A percentile compares a stretch with the other conserved stretches of the same genome.
phyloP scores from a whole-genome alignment of 1,140 invertebrate species.

The Chrysopa pallens region DNA sequence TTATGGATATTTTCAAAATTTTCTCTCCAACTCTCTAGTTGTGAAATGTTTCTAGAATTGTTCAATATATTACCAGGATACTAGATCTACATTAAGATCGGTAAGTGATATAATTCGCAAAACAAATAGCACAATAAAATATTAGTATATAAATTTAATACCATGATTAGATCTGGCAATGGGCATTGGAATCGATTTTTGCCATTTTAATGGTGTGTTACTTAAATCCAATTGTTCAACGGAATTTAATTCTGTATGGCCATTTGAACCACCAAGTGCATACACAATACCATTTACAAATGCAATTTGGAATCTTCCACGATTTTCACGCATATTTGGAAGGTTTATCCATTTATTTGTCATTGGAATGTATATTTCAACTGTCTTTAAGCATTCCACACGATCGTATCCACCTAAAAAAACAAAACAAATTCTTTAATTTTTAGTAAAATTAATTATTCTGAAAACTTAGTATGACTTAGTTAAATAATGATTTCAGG shows the following conservation, averaged over 20 bases:
- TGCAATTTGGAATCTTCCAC: constrained; percentile 58
- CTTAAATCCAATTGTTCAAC: constrained; percentile 41
- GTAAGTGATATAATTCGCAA: no score
- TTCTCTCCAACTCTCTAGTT: no score
- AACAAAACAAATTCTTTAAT: no score
- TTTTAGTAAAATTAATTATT: no score
- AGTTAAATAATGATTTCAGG: no score
- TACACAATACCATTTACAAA: constrained; percentile 47
- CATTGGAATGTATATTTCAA: constrained; percentile 52
- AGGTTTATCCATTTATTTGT: constrained; percentile 48
- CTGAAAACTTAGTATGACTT: no score
- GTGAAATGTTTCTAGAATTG: no score
- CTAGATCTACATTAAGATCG: no score
- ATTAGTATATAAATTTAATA: constrained; percentile 6
- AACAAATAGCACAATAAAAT: background rate
- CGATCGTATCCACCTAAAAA: constrained; percentile 66
- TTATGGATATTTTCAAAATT: no score
- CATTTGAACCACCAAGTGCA: constrained; percentile 65
- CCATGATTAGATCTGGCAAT: constrained; percentile 47
- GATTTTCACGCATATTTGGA: constrained; percentile 45
- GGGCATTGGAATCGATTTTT: constrained; percentile 35
- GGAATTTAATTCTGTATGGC: constrained; percentile 46
- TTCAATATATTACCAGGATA: no score
- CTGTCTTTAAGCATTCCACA: constrained; percentile 58
- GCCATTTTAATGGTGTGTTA: constrained; percentile 33